phyloP scores from a whole-genome alignment of 2,888 invertebrate genomes.

The Melieria crassipennis region DNA sequence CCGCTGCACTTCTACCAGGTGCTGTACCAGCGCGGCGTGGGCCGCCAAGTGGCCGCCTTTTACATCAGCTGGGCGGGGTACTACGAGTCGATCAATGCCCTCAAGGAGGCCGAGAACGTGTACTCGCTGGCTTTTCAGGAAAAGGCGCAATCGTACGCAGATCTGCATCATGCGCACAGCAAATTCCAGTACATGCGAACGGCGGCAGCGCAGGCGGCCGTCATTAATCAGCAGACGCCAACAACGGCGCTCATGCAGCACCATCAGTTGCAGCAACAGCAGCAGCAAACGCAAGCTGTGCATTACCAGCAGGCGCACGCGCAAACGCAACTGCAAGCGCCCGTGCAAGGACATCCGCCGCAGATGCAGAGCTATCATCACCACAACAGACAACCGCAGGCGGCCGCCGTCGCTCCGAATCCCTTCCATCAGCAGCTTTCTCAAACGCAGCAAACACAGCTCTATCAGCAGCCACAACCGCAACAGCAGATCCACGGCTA shows the following conservation, averaged over 20 bases:
- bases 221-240: constrained; percentile 47
- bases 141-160: constrained; percentile 82
- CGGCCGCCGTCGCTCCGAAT: constrained; percentile 28
- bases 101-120: constrained; percentile 84
- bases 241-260: constrained; percentile 41
- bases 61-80: constrained; percentile 92
- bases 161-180: constrained; percentile 78
- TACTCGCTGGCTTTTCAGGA: constrained; percentile 81
- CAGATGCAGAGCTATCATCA: constrained; percentile 23
- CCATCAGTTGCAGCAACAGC: constrained; percentile 49
- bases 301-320: constrained; percentile 28
- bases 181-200: constrained; percentile 75
- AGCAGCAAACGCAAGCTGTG: constrained; percentile 43
- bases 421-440: constrained; percentile 37
- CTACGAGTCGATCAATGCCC: constrained; percentile 83
- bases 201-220: constrained; percentile 65
- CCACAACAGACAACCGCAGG: constrained; percentile 15
- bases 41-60: constrained; percentile 82
- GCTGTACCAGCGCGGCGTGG: constrained; percentile 82
- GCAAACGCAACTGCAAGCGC: constrained; percentile 20
- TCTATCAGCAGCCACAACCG: constrained; percentile 31
- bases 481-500: constrained; percentile 34
- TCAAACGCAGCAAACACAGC: constrained; percentile 22
- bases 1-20: constrained; percentile 84
- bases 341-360: background rate